Conservation (phyloP, 2,113 vertebrate species). For the Hemichromis elongatus region DNA sequence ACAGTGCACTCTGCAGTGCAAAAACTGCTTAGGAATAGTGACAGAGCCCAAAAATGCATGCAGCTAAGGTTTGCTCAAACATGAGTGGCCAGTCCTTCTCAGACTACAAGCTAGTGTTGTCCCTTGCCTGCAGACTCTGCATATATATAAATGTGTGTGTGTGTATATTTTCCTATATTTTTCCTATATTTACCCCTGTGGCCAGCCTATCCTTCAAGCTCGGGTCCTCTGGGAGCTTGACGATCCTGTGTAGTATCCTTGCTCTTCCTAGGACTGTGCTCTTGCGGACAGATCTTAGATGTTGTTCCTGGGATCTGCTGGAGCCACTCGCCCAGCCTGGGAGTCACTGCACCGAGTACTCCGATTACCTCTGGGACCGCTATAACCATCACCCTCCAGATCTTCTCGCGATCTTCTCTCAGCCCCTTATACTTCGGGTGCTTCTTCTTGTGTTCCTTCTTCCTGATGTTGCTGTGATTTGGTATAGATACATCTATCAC, state of each 20-base stretch:
- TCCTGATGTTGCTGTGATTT: neutral
- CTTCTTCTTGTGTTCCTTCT: neutral
- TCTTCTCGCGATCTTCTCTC: neutral
- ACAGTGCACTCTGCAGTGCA: neutral
- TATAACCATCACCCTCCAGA: neutral
- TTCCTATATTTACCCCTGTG: too few species aligned
- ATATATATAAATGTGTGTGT: neutral
- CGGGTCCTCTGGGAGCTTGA: too few species aligned
- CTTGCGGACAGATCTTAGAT: neutral
- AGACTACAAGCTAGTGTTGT: neutral
- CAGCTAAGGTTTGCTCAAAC: fast-evolving
- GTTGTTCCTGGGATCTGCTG: neutral
- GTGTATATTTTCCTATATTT: too few species aligned
- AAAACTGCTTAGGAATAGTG: neutral
- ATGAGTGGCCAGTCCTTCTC: neutral
- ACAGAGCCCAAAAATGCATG: neutral
- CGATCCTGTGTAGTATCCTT: too few species aligned
- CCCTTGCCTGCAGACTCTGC: neutral
- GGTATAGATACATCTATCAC: neutral
- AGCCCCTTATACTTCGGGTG: neutral
- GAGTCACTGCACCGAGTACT: neutral
- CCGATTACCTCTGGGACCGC: neutral
- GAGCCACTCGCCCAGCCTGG: neutral
- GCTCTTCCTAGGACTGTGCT: neutral
- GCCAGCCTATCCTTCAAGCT: too few species aligned